Evolutionary conservation across 2,888 invertebrate species (phyloP).

Genomic region (Lasioglossum villosulum): DNA sequence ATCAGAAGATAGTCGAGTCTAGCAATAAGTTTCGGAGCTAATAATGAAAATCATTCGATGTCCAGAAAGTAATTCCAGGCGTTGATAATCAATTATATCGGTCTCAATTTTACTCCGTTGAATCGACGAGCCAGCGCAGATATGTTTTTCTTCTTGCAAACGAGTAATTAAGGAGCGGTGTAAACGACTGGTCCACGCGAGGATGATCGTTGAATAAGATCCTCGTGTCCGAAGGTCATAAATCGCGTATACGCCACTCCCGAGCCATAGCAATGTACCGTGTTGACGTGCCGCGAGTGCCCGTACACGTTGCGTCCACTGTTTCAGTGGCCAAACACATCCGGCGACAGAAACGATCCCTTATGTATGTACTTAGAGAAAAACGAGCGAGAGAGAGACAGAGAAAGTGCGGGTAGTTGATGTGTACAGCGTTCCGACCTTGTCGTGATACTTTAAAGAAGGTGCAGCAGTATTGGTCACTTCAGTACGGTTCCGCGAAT

Average conservation of each 20-base stretch:
- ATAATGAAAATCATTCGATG: background rate
- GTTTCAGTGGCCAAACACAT: constrained; percentile 50
- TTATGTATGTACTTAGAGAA: constrained; percentile 63
- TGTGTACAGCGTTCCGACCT: constrained; percentile 29
- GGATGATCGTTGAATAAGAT: constrained; percentile 25
- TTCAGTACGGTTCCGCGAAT: background rate
- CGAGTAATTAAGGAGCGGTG: constrained; percentile 30
- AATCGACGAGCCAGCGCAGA: constrained; percentile 46
- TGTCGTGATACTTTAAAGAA: constrained; percentile 67
- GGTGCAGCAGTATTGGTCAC: constrained; percentile 10
- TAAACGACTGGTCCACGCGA: constrained; percentile 37
- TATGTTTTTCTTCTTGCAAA: constrained; percentile 55
- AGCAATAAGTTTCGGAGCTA: background rate
- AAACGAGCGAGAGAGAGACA: background rate
- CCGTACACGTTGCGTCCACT: constrained; percentile 62
- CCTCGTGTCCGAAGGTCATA: constrained; percentile 50
- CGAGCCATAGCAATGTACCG: constrained; percentile 56
- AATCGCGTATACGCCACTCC: constrained; percentile 47
- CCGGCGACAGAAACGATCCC: constrained; percentile 50
- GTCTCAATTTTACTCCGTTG: constrained; percentile 20
- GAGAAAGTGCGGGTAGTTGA: background rate
- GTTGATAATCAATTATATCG: background rate
- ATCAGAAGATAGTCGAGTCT: background rate
- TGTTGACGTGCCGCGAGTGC: constrained; percentile 58
- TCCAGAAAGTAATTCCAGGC: background rate